Conservation (phyloP, 2,113 vertebrate species). For the zebrafish (Danio rerio) region GRCz12tu NC_133190.1:33694501-33695000, state of each 20-base stretch:
- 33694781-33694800: not conserved
- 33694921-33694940: no score
- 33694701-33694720: not conserved
- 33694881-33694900: no score
- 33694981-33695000: no score
- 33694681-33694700: slow-evolving; percentile 1
- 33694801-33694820: no score
- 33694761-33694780: not conserved
- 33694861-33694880: no score
- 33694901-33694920: no score
- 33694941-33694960: no score
- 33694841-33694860: no score
- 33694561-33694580: not conserved
- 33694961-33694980: no score
- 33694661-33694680: not conserved
- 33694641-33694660: not conserved
- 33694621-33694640: not conserved
- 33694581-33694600: not conserved
- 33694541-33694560: not conserved
- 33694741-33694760: not conserved
- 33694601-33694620: not conserved
- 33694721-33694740: not conserved
- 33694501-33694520: not conserved
- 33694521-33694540: not conserved
- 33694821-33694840: no score